Evolutionary conservation across 2,113 vertebrate genomes (phyloP).

Genomic region (Chauna torquata): DNA sequence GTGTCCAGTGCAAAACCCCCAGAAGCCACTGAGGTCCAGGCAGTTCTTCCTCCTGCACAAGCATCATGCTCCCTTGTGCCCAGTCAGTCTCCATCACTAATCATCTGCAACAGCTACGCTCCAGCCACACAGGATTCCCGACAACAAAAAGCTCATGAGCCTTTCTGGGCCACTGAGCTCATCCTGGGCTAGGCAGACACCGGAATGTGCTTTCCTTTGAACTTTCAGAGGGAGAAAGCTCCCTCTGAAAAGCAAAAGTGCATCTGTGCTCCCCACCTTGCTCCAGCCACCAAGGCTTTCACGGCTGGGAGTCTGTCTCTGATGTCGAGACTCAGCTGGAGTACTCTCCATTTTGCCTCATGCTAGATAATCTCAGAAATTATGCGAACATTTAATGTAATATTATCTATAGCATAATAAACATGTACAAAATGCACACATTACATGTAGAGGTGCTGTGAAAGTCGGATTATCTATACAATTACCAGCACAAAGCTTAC

Average conservation of each 20-base stretch:
- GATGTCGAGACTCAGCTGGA: neutral
- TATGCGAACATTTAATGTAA: neutral
- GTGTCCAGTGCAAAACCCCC: neutral
- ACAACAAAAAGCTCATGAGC: neutral
- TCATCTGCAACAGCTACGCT: neutral
- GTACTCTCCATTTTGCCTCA: neutral
- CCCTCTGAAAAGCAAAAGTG: neutral
- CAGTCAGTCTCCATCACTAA: neutral
- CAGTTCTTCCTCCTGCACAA: neutral
- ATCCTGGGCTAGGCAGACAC: neutral
- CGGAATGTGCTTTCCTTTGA: accelerated
- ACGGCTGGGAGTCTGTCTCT: neutral
- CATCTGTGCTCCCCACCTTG: neutral
- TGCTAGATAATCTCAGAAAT: neutral
- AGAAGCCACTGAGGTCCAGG: neutral
- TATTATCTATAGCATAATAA: neutral
- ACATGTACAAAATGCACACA: neutral
- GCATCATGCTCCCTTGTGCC: accelerated
- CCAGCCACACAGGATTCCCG: neutral
- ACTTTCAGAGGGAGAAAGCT: neutral
- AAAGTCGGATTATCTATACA: accelerated
- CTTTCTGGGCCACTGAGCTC: neutral
- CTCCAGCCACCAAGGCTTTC: neutral
- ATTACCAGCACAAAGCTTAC: neutral
- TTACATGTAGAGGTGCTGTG: neutral